Evolutionary conservation across 2,797 vertebrate genomes (phyloP).

Genomic region (Trichosurus vulpecula): DNA sequence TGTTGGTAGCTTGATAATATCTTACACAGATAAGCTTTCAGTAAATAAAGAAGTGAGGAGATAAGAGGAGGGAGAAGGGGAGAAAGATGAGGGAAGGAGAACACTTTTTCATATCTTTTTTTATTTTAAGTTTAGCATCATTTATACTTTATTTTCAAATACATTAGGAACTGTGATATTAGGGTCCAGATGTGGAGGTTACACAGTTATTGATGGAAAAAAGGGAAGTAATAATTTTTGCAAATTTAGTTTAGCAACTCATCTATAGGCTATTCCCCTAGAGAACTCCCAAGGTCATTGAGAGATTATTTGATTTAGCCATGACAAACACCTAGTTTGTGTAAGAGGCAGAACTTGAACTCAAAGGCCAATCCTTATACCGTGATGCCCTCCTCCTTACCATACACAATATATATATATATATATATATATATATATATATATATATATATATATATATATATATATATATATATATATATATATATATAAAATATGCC

Average conservation of each 20-base stretch:
- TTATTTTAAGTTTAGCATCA: not conserved
- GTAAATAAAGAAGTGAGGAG: not conserved
- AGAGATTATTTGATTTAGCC: not conserved
- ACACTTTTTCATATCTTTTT: not conserved
- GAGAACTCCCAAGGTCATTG: not conserved
- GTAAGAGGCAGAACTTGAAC: not conserved
- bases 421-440: too few relatives aligned
- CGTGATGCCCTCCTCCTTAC: not conserved
- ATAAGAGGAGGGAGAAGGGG: not conserved
- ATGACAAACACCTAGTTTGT: not conserved
- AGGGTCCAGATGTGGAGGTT: not conserved
- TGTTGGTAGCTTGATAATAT: not conserved
- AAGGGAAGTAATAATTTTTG: not conserved
- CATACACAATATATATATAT: not conserved
- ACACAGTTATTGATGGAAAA: not conserved
- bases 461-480: too few relatives aligned
- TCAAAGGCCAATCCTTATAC: not conserved
- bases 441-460: too few relatives aligned
- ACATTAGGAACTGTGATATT: not conserved
- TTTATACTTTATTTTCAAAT: not conserved
- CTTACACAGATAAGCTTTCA: not conserved
- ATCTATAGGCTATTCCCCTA: not conserved
- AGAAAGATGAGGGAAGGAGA: not conserved
- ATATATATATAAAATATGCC: too few relatives aligned
- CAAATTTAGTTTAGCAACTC: not conserved